These are phyloP conservation scores for Cromileptes altivelis DNA, from an alignment of 2,113 vertebrate species.

Conservation along the genomic window DNA sequence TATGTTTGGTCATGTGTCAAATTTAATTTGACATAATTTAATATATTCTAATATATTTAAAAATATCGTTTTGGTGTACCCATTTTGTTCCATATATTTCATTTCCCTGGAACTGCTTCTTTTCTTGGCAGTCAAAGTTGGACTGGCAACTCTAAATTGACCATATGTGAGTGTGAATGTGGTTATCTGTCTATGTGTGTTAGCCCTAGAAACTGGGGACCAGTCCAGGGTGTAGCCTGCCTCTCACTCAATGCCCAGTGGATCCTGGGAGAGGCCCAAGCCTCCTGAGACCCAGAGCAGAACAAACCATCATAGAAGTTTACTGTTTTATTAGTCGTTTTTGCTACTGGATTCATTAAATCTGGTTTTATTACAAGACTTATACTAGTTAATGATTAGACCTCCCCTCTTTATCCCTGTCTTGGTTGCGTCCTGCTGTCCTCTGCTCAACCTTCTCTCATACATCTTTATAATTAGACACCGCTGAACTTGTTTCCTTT, in stretches of 20 bases:
- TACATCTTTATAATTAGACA: slow-evolving; percentile 21
- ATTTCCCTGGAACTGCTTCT: neutral
- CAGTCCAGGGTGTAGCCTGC: slow-evolving; percentile 6
- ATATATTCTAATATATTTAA: neutral
- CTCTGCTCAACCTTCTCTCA: slow-evolving; percentile 1
- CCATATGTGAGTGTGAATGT: slow-evolving; percentile 13
- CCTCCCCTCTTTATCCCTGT: neutral
- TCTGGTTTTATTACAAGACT: neutral
- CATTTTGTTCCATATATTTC: neutral
- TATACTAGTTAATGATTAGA: neutral
- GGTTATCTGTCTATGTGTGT: neutral
- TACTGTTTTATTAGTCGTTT: too few species aligned
- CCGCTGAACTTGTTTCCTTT: slow-evolving; percentile 10
- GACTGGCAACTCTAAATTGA: neutral
- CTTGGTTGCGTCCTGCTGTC: neutral
- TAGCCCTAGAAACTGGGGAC: neutral
- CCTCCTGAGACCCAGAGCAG: neutral
- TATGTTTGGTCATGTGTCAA: neutral
- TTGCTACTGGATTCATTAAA: neutral
- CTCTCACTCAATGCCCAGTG: neutral
- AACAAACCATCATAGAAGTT: neutral
- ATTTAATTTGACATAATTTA: neutral
- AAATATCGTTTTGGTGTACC: neutral
- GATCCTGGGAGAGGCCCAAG: neutral
- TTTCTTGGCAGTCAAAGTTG: neutral